A percentile compares a stretch with the other conserved stretches of the same genome.
These are phyloP conservation scores for Maccullochella peelii DNA, from an alignment of 2,113 vertebrate genomes.

Conservation along the genomic window DNA sequence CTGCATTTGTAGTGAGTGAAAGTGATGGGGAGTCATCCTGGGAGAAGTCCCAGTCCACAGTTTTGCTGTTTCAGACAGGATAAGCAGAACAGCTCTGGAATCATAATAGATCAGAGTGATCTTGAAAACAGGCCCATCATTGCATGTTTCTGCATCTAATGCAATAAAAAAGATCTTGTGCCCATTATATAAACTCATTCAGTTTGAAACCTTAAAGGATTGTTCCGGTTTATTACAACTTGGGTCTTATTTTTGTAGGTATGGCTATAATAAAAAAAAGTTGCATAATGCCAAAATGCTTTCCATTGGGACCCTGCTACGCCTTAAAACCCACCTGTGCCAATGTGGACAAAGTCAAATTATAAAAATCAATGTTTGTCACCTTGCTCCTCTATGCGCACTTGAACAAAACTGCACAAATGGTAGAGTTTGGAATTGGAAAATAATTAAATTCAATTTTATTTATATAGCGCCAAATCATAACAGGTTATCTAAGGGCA, in stretches of 20 bases:
- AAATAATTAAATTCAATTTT: not conserved
- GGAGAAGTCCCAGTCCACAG: not conserved
- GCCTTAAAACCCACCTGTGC: not conserved
- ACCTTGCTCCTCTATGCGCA: not conserved
- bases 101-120: not conserved
- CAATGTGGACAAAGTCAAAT: slow-evolving; percentile 5
- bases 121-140: not conserved
- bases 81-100: not conserved
- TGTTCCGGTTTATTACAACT: no score
- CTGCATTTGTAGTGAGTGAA: not conserved
- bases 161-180: not conserved
- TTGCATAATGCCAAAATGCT: not conserved
- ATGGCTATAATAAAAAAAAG: no score
- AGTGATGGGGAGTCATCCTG: not conserved
- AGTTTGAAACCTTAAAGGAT: no score
- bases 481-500: no score
- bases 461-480: no score
- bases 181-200: no score
- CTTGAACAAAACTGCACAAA: not conserved
- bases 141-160: not conserved
- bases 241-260: no score
- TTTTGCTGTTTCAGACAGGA: not conserved
- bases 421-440: not conserved
- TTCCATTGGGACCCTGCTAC: not conserved
- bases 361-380: not conserved